phyloP scores from a whole-genome alignment of 2,797 vertebrate genomes.

The Trachurus trachurus region DNA sequence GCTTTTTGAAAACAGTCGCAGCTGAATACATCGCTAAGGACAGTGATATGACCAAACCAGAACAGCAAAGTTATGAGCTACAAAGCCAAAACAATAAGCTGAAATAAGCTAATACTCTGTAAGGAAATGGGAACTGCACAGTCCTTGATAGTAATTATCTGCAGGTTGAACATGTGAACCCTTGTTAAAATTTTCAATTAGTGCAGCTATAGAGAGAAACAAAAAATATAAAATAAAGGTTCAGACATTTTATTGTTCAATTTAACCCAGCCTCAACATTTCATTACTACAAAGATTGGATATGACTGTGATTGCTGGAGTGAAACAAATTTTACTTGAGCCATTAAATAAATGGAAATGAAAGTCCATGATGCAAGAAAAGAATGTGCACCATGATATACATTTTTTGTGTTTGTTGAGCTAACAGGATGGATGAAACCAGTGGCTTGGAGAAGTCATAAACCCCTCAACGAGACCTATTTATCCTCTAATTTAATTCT shows the following conservation, averaged over 20 bases:
- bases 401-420: not conserved
- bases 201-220: not conserved
- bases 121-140: too few species aligned
- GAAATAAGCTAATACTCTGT: not conserved
- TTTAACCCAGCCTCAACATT: constrained; percentile 21
- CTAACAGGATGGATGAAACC: constrained; percentile 6
- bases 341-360: constrained; percentile 43
- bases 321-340: constrained; percentile 41
- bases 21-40: not conserved
- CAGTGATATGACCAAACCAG: not conserved
- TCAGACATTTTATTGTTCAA: not conserved
- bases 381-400: constrained; percentile 7
- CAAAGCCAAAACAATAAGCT: not conserved
- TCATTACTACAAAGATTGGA: constrained; percentile 15
- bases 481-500: constrained; percentile 1
- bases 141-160: constrained; percentile 1
- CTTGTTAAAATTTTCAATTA: constrained; percentile 4
- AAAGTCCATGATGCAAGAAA: constrained; percentile 26
- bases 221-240: not conserved
- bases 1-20: not conserved
- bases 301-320: constrained; percentile 10
- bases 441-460: not conserved
- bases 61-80: not conserved
- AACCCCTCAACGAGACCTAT: not conserved
- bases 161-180: not conserved